A percentile compares a stretch with the other conserved stretches of the same genome.
Evolutionary conservation across 2,888 invertebrate species (phyloP).

Genomic region (Thecophora atra): DNA sequence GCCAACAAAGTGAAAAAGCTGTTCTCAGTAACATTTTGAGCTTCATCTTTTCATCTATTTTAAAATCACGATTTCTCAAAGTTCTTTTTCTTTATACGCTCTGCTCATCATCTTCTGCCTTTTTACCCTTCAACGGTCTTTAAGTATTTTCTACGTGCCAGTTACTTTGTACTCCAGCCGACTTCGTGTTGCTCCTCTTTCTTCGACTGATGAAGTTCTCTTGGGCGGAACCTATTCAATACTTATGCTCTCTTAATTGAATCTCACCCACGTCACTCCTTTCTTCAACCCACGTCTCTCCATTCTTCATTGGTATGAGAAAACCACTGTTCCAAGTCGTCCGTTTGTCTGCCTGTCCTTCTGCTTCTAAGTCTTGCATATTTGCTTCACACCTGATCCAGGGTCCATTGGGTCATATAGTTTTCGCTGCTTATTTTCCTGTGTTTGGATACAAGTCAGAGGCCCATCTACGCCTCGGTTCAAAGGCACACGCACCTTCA

Average conservation of each 20-base stretch:
- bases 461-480: not conserved
- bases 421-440: slow-evolving; percentile 3
- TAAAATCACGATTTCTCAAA: not conserved
- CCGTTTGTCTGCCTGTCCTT: slow-evolving; percentile 3
- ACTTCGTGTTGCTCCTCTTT: not conserved
- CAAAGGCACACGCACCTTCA: slow-evolving; percentile 30
- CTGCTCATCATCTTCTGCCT: not conserved
- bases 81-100: not conserved
- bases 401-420: slow-evolving; percentile 37
- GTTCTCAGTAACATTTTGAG: not conserved
- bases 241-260: slow-evolving; percentile 42
- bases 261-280: slow-evolving; percentile 33
- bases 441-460: not conserved
- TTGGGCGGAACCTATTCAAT: slow-evolving; percentile 38
- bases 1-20: no score
- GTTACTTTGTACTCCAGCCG: not conserved
- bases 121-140: slow-evolving; percentile 17
- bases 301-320: no score
- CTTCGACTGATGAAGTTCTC: not conserved
- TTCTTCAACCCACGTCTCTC: not conserved
- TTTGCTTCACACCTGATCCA: not conserved
- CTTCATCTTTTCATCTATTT: not conserved
- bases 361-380: not conserved
- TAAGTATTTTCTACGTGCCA: slow-evolving; percentile 33
- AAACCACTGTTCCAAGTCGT: not conserved